Conservation (phyloP, 2,113 vertebrate species). For the Nettapus auritus region DNA sequence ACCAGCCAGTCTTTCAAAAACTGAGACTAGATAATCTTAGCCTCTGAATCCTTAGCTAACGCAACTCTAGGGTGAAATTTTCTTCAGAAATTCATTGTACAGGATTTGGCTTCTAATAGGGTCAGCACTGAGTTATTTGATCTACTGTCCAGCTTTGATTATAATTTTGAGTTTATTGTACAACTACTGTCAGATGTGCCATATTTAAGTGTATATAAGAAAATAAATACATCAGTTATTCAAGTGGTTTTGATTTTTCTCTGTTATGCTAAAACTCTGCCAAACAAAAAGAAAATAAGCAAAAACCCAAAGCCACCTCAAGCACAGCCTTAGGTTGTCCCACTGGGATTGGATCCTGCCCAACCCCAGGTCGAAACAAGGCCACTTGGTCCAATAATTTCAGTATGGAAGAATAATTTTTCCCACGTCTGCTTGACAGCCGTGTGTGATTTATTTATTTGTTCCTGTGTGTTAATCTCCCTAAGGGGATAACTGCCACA, state of each 20-base stretch:
- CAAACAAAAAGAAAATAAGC: slow-evolving; percentile 4
- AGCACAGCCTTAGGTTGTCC: neutral
- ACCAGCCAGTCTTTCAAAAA: neutral
- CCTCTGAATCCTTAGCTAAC: slow-evolving; percentile 38
- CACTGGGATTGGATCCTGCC: neutral
- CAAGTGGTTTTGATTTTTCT: neutral
- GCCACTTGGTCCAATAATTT: neutral
- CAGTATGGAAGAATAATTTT: neutral
- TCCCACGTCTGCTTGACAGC: neutral
- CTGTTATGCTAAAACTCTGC: neutral
- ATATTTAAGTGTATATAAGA: slow-evolving; percentile 83
- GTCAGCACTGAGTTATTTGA: slow-evolving; percentile 74
- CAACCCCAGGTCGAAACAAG: neutral
- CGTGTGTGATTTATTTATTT: slow-evolving; percentile 13
- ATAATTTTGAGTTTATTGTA: slow-evolving; percentile 64
- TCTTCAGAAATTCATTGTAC: slow-evolving; percentile 60
- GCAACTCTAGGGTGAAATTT: slow-evolving; percentile 52
- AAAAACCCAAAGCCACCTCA: neutral
- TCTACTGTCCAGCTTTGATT: slow-evolving; percentile 71
- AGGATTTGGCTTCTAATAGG: slow-evolving; percentile 58
- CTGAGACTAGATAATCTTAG: neutral
- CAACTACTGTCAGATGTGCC: slow-evolving; percentile 73
- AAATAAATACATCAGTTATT: slow-evolving; percentile 78
- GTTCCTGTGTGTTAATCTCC: neutral
- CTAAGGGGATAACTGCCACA: neutral